Conservation (phyloP, 1,140 invertebrate species). For the Bombus pyrosoma region DNA sequence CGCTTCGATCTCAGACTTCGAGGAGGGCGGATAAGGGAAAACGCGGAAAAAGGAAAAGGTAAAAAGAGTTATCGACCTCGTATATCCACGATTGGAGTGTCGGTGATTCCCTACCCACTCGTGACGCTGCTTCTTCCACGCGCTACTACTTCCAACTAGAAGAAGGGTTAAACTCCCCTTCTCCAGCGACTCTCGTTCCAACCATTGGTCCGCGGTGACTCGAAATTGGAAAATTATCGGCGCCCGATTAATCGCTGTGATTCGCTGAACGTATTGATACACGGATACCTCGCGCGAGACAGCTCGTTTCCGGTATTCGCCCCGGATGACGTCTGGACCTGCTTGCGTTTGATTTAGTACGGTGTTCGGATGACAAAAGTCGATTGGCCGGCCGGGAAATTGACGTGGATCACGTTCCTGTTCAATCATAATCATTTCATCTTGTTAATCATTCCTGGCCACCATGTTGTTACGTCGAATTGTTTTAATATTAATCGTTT, state of each 20-base stretch:
- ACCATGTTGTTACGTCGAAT: neutral
- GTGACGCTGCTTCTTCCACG: neutral
- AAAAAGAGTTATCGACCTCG: slow-evolving; percentile 36
- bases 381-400: slow-evolving; percentile 15
- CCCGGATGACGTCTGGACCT: slow-evolving; percentile 16
- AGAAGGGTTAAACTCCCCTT: neutral
- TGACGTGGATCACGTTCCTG: slow-evolving; percentile 4
- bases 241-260: slow-evolving; percentile 38
- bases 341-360: slow-evolving; percentile 35
- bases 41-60: too few relatives aligned
- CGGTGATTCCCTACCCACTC: neutral
- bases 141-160: neutral
- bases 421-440: slow-evolving; percentile 3
- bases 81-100: slow-evolving; percentile 35
- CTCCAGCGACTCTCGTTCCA: too few relatives aligned
- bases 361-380: slow-evolving; percentile 11
- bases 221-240: slow-evolving; percentile 46
- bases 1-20: neutral
- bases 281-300: neutral
- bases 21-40: neutral
- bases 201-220: neutral
- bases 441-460: neutral
- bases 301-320: slow-evolving; percentile 8
- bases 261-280: slow-evolving; percentile 7
- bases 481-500: neutral